phyloP scores from a whole-genome alignment of 2,888 invertebrate species.

The Catocala fraxini region DNA sequence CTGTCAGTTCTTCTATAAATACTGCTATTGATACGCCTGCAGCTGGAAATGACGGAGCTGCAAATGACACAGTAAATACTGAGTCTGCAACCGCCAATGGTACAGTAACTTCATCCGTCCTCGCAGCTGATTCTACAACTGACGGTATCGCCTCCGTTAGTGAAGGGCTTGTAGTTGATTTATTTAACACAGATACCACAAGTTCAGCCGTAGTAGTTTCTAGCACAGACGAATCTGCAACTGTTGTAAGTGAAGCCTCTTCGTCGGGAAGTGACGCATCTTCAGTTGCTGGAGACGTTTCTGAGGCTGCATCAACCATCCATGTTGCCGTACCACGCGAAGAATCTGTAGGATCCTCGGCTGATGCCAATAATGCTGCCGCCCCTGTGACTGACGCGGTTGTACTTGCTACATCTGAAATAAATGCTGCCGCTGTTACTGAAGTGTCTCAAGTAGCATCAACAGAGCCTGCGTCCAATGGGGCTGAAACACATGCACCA shows the following conservation, averaged over 20 bases:
- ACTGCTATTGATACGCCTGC: neutral
- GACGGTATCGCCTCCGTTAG: no score
- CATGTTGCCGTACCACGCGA: constrained; percentile 1
- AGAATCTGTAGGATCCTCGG: neutral
- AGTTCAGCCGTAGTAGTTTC: no score
- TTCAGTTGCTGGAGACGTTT: neutral
- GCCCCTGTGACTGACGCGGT: neutral
- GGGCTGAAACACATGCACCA: neutral
- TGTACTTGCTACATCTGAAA: neutral
- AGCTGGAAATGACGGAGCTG: no score
- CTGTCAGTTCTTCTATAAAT: neutral
- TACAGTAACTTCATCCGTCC: no score
- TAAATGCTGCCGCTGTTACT: neutral
- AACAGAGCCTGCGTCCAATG: neutral
- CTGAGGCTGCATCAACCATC: constrained; percentile 10
- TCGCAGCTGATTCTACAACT: no score
- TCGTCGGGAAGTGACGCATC: neutral
- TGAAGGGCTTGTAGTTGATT: no score
- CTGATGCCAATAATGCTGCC: constrained; percentile 9
- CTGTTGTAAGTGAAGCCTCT: constrained; percentile 8
- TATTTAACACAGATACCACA: no score
- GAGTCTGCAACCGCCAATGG: no score
- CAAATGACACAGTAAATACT: no score
- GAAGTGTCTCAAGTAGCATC: neutral
- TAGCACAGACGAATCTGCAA: neutral